These are phyloP conservation scores for Dermatemys mawii DNA, from an alignment of 2,113 vertebrate species.

Conservation along the genomic window DNA sequence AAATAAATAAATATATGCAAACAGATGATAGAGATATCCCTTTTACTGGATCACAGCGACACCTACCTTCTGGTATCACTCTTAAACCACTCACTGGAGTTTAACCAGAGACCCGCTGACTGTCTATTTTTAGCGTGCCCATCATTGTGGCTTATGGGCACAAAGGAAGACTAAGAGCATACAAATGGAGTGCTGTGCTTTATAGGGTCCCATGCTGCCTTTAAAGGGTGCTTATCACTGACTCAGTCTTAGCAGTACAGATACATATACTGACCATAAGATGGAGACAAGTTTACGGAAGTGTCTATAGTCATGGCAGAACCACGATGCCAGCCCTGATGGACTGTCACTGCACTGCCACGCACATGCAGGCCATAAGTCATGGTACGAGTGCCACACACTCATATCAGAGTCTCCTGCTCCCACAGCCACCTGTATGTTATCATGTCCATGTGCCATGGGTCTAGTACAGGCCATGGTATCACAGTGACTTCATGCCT, in stretches of 20 bases:
- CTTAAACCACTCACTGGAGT: not conserved
- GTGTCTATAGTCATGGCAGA: not conserved
- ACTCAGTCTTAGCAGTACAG: not conserved
- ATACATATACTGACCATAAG: not conserved
- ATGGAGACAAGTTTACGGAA: not conserved
- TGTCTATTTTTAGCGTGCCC: not conserved
- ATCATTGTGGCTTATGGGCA: not conserved
- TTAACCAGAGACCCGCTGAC: not conserved
- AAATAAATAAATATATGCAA: not conserved
- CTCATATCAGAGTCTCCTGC: not conserved
- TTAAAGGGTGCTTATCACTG: not conserved
- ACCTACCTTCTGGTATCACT: conserved; percentile 5
- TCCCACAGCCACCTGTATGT: fast-evolving
- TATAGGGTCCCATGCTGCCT: not conserved
- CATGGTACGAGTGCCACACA: not conserved
- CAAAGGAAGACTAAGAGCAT: not conserved
- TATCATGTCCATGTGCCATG: not conserved
- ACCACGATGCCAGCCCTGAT: not conserved
- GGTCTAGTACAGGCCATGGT: not conserved
- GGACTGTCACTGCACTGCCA: not conserved
- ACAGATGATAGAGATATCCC: not conserved
- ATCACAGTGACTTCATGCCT: fast-evolving
- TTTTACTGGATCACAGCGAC: not conserved
- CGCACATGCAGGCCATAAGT: not conserved
- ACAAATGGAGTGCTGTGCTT: not conserved